Evolutionary conservation across 1,140 invertebrate species (phyloP).

Genomic region (Euglossa dilemma): DNA sequence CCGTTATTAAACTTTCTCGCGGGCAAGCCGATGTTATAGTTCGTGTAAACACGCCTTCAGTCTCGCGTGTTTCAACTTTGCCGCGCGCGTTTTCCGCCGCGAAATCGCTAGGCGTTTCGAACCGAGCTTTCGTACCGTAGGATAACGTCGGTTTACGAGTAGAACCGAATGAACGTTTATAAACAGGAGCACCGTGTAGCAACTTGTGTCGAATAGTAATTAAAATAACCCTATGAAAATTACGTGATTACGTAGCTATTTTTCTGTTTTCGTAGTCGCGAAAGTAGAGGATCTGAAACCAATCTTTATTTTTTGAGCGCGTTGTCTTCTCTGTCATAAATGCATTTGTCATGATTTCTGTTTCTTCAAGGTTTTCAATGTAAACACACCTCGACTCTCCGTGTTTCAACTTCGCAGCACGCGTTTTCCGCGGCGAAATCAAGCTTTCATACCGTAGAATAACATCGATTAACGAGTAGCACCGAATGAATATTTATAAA

Average conservation of each 20-base stretch:
- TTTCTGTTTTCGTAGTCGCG: too few relatives aligned
- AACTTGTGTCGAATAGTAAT: too few relatives aligned
- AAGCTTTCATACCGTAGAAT: neutral
- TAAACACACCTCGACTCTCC: conserved; percentile 16
- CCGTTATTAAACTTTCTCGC: conserved; percentile 30
- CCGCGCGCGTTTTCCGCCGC: neutral
- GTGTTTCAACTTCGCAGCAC: neutral
- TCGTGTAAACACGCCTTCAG: conserved; percentile 27
- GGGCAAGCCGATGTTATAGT: neutral
- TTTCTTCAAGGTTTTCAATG: too few relatives aligned
- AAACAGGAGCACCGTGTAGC: too few relatives aligned
- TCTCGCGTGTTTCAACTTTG: conserved; percentile 13
- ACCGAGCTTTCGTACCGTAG: neutral
- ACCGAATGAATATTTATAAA: too few relatives aligned
- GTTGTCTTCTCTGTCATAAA: too few relatives aligned
- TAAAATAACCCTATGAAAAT: too few relatives aligned
- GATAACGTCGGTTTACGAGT: neutral
- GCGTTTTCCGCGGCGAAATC: neutral
- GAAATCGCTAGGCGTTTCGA: neutral
- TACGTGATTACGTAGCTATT: too few relatives aligned
- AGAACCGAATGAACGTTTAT: too few relatives aligned
- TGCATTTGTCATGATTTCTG: too few relatives aligned
- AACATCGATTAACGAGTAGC: neutral
- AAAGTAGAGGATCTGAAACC: too few relatives aligned
- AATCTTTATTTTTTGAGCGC: too few relatives aligned